Base-by-base conservation (phyloP, 2,113 vertebrate genomes). In the Corythornis madagascariensis region DNA sequence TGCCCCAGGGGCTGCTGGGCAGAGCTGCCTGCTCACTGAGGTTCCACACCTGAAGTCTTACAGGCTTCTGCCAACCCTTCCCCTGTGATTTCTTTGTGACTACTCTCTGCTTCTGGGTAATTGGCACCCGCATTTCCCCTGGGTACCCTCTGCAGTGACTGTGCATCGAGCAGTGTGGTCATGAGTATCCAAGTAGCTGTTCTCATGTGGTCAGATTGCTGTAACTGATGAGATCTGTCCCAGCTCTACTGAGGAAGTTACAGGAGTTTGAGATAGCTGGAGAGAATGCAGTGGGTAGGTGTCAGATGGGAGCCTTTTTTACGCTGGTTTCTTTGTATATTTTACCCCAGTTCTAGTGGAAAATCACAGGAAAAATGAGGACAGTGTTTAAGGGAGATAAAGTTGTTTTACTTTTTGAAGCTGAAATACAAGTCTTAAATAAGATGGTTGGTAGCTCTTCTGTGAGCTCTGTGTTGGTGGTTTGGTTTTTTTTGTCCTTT, bases 11-110 rank as follows among this genome's bases (percentile, higher is more conserved):
- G 28, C 50, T 0, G 24, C 83, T 57, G 18, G 11, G 47, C 48
- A 7, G 52, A 48, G 35, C 53, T 67, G 40, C 59, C 31, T 38
- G 57, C 66, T 88, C 53, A 20, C 24, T 35, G 4, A 10, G 20
- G 31, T 40, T 25, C 28, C 9, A 1, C 3, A 17, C 3, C 12
- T 26, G 5, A 47, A 35, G 10, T 42, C 50, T 20, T 13, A 35
- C 57, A 33, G 21, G 35, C 50, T 92, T 53, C 57, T 65, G 74
- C 50, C 42, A 13, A 13, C 57, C 16, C 26, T 53, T 77, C 25
- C 19, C 0, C 0, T 57, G 35, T 0, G 1, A 7, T 71, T 83
- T 38, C 22, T 71, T 13, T 35, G 21, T 10, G 64, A 1, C 6
- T n/a, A 0, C 43, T 33, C 48, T 61, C 42, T 2, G 5, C n/a